These are phyloP conservation scores for Cardiocondyla obscurior DNA, from an alignment of 1,140 invertebrate species.

Conservation along the genomic window DNA sequence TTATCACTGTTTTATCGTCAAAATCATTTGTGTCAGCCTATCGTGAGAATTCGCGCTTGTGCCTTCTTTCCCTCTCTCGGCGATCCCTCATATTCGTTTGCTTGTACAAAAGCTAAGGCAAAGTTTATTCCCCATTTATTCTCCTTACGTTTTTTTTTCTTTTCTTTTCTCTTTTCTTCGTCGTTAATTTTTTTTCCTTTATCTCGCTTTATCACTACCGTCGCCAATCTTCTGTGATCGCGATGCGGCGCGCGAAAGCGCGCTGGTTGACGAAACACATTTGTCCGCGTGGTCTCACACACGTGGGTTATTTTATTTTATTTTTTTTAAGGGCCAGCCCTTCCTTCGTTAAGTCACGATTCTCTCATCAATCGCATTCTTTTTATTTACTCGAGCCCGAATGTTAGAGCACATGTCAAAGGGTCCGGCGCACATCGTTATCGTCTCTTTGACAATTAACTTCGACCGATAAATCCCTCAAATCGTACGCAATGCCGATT, in stretches of 20 bases:
- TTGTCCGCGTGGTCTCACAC: neutral
- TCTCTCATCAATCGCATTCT: neutral
- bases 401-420: neutral
- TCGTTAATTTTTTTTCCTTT: no score
- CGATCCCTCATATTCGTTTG: slow-evolving; percentile 43
- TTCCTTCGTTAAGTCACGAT: slow-evolving; percentile 14
- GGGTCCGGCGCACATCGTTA: neutral
- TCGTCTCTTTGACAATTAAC: neutral
- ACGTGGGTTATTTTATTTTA: no score
- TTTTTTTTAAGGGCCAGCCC: slow-evolving; percentile 34
- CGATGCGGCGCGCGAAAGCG: neutral
- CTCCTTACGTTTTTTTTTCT: neutral
- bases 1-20: slow-evolving; percentile 49
- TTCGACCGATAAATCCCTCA: neutral
- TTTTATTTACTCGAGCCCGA: neutral
- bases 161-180: neutral
- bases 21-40: slow-evolving; percentile 41
- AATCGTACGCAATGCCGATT: neutral
- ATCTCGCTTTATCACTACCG: neutral
- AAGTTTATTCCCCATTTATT: slow-evolving; percentile 61
- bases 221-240: slow-evolving; percentile 23
- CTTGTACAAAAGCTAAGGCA: slow-evolving; percentile 81
- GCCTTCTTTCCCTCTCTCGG: slow-evolving; percentile 4
- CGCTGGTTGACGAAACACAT: neutral
- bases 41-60: slow-evolving; percentile 28